Conservation (phyloP, 2,113 vertebrate genomes). For the Daboia siamensis region DNA sequence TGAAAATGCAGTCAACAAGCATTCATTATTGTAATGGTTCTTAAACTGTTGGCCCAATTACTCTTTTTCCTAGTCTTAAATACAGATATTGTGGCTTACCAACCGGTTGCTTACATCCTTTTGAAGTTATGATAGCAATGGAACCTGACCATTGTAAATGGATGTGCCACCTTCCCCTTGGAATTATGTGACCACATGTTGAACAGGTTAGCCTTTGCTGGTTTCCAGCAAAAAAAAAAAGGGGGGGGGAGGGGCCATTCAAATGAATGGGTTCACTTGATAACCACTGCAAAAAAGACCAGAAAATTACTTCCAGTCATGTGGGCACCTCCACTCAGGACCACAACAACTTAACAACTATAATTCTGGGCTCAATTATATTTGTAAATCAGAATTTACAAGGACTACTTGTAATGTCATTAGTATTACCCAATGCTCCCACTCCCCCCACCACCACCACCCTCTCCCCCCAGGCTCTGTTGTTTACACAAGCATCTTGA, state of each 20-base stretch:
- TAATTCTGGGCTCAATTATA: neutral
- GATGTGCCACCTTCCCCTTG: neutral
- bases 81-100: neutral
- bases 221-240: no score
- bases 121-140: neutral
- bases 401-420: neutral
- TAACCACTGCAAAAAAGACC: neutral
- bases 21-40: neutral
- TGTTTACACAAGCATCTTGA: neutral
- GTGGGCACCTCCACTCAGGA: neutral
- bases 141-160: neutral
- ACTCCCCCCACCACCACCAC: no score
- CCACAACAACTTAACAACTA: neutral
- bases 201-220: neutral
- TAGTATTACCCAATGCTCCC: neutral
- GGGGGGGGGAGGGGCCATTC: no score
- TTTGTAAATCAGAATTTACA: neutral
- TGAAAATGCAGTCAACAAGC: neutral
- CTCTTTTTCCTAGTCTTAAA: neutral
- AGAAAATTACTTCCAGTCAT: neutral
- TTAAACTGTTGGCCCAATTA: neutral
- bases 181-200: neutral
- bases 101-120: neutral
- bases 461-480: neutral
- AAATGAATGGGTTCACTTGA: neutral